phyloP scores from a whole-genome alignment of 2,888 invertebrate genomes.

The Drosophila maculinotata region DNA sequence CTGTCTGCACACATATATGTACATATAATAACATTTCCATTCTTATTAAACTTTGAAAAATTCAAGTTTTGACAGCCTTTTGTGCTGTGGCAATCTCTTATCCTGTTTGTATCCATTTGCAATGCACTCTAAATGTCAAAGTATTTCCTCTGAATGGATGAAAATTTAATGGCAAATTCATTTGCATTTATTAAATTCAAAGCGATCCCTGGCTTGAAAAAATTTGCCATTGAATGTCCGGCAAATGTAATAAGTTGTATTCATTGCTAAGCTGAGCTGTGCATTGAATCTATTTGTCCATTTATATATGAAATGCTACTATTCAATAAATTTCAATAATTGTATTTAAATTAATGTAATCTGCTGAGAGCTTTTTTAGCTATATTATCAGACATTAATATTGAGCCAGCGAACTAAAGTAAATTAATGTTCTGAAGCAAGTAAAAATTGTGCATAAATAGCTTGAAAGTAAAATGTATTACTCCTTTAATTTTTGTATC shows the following conservation, averaged over 20 bases:
- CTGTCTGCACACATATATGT: too few relatives aligned
- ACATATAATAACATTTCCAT: not conserved
- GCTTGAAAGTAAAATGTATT: not conserved
- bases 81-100: conserved; percentile 20
- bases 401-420: conserved; percentile 20
- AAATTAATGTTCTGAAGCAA: not conserved
- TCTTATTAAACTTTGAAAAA: conserved; percentile 5
- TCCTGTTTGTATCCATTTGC: conserved; percentile 15
- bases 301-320: not conserved
- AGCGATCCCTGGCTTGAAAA: conserved; percentile 8
- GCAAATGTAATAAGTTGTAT: not conserved
- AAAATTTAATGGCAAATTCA: conserved; percentile 12
- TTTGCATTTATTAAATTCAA: conserved; percentile 31
- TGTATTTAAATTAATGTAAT: too few relatives aligned
- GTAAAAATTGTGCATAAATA: not conserved
- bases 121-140: conserved; percentile 29
- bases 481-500: too few relatives aligned
- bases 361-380: too few relatives aligned
- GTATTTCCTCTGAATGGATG: conserved; percentile 13
- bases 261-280: not conserved
- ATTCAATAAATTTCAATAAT: too few relatives aligned
- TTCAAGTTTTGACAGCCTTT: conserved; percentile 7
- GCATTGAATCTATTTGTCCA: conserved; percentile 5
- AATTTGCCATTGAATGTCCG: conserved; percentile 6
- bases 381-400: too few relatives aligned